Conservation (phyloP, 2,888 invertebrate species). For the Exocentrus adspersus region DNA sequence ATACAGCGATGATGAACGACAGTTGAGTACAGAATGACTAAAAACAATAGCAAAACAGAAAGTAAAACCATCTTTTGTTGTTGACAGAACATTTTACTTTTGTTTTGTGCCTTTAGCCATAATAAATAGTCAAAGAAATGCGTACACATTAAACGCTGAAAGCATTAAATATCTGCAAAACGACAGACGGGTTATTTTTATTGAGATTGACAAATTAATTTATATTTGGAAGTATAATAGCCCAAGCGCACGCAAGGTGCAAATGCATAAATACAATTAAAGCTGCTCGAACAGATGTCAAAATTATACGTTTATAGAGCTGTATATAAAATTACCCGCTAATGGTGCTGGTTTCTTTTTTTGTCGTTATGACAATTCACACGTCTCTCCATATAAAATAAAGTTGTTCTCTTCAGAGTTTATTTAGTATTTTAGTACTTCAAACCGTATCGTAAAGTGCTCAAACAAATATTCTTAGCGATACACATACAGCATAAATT, state of each 20-base stretch:
- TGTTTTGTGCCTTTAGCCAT: too few species aligned
- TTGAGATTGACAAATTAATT: slow-evolving; percentile 46
- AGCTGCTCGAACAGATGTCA: slow-evolving; percentile 33
- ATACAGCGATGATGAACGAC: too few species aligned
- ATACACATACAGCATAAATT: too few species aligned
- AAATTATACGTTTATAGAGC: slow-evolving; percentile 18
- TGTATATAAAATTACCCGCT: not conserved
- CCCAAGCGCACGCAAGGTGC: slow-evolving; percentile 42
- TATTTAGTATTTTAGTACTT: too few species aligned
- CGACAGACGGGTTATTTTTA: slow-evolving; percentile 36
- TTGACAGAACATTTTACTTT: too few species aligned
- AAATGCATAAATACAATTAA: slow-evolving; percentile 40
- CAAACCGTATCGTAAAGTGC: too few species aligned
- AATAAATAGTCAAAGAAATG: slow-evolving; percentile 20
- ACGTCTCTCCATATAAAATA: too few species aligned
- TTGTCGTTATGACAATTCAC: not conserved
- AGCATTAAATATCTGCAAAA: slow-evolving; percentile 22
- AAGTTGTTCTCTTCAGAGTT: too few species aligned
- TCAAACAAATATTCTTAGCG: too few species aligned
- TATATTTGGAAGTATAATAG: slow-evolving; percentile 43
- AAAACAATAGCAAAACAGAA: too few species aligned
- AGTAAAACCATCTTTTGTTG: too few species aligned
- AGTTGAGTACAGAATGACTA: too few species aligned
- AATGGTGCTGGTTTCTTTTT: not conserved
- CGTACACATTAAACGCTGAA: slow-evolving; percentile 22